Percentiles rank a stretch among this genome's conserved stretches.
Evolutionary conservation across 1,140 invertebrate genomes (phyloP).

Genomic region (Drosophila malerkotliana): DNA sequence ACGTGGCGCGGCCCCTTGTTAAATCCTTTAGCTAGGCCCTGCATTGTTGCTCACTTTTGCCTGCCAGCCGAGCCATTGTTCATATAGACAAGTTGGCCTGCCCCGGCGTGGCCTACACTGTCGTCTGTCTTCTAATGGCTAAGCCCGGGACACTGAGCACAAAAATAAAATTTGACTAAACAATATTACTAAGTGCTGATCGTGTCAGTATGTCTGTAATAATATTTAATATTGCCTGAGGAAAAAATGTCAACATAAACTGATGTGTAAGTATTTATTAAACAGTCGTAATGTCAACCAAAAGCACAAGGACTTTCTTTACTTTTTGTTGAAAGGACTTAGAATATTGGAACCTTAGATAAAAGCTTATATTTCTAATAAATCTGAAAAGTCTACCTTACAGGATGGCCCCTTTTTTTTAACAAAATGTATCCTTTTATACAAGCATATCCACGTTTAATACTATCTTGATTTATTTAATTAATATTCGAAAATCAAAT

Average conservation of each 20-base stretch:
- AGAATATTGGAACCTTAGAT: no score
- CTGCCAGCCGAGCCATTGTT: constrained; percentile 57
- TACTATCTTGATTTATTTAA: neutral
- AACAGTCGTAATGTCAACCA: no score
- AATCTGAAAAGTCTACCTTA: no score
- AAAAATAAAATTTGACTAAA: neutral
- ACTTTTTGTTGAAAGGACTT: no score
- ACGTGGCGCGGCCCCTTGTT: constrained; percentile 54
- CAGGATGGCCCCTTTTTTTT: no score
- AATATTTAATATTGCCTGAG: no score
- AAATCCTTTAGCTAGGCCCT: constrained; percentile 50
- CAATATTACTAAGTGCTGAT: neutral
- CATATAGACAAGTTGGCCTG: constrained; percentile 67
- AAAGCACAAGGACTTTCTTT: no score
- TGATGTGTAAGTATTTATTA: no score
- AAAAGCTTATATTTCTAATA: no score
- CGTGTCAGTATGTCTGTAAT: neutral
- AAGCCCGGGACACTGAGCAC: neutral
- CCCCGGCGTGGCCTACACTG: constrained; percentile 40
- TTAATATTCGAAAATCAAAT: neutral
- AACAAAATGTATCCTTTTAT: no score
- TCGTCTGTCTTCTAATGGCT: constrained; percentile 33
- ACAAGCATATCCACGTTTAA: neutral
- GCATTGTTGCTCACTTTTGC: constrained; percentile 60
- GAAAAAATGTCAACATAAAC: no score